Base-by-base conservation (phyloP, 2,888 invertebrate genomes). In the Pyrrhosoma nymphula region DNA sequence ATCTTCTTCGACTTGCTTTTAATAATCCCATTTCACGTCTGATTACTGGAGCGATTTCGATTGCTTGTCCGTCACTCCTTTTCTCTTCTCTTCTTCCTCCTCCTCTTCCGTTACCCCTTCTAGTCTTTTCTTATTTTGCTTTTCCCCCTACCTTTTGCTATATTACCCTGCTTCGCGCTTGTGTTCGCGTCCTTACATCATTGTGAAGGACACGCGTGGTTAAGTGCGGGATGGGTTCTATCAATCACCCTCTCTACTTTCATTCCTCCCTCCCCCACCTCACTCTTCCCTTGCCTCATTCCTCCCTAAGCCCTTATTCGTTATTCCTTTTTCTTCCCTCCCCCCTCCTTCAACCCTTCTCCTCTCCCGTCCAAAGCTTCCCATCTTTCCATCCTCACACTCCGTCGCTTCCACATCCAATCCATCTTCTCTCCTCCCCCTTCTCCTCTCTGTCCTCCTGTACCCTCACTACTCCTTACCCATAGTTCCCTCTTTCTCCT, bases 131-230 rank as follows among this genome's bases (percentile, higher is more conserved):
- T 12, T 69, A 26, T 26, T 69, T 20, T 69, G 0, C 69, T 69
- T 35, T 16, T 35, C 82, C 35, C 69, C 10, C 3, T 26, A 20
- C 18, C 18, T 10, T 26, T 82, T 18, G 14, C 82, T n/a, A 0
- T 82, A 35, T 82, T 35, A 82, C 35, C 82, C 30, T 18, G 18
- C 82, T 82, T 82, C 82, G 82, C 82, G 35, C 16, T 82, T 82
- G 82, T 82, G 82, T 82, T 26, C 35, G 35, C 82, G 18, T 82
- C 26, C 82, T 82, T 82, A 82, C 35, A 82, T 82, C 82, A 82
- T 82, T 82, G 82, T 35, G 82, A 82, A 26, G 82, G 30, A 82
- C 82, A 82, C 82, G 82, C 82, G 82, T 82, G 82, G 82, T 82
- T 82, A 82, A 82, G 35, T 82, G 35, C 30, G 82, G 26, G 82